Percentiles rank a stretch among this genome's conserved stretches.
These are phyloP conservation scores for Suillia variegata DNA, from an alignment of 2,888 invertebrate species.

Conservation along the genomic window DNA sequence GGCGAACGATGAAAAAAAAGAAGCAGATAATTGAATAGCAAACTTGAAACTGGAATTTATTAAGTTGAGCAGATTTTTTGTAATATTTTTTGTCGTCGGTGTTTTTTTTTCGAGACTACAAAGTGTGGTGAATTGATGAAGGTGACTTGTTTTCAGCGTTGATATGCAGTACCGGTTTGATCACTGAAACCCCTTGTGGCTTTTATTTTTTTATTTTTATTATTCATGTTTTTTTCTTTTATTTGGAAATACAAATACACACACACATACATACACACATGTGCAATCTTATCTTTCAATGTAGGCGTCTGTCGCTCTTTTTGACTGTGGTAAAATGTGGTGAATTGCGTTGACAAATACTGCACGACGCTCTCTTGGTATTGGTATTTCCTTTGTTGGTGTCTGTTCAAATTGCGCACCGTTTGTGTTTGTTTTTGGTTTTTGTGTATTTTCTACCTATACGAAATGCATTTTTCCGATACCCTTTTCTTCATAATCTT, in stretches of 20 bases:
- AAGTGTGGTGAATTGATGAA: background rate
- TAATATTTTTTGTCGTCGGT: too few relatives aligned
- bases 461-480: background rate
- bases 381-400: background rate
- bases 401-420: background rate
- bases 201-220: background rate
- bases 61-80: too few relatives aligned
- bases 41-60: too few relatives aligned
- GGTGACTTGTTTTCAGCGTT: background rate
- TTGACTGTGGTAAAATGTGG: background rate
- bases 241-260: background rate
- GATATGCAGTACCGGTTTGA: slow-evolving; percentile 1
- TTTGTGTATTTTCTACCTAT: background rate
- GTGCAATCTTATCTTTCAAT: background rate
- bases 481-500: background rate
- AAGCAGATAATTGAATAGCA: too few relatives aligned
- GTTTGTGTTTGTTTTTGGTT: background rate
- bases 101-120: background rate
- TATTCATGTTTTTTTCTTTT: background rate
- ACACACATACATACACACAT: background rate
- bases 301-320: background rate
- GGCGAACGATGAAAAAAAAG: too few relatives aligned
- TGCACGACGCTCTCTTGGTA: too few relatives aligned
- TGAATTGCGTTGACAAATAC: background rate
- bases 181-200: background rate